These are phyloP conservation scores for Keiferia lycopersicella DNA, from an alignment of 2,888 invertebrate species.

Conservation along the genomic window DNA sequence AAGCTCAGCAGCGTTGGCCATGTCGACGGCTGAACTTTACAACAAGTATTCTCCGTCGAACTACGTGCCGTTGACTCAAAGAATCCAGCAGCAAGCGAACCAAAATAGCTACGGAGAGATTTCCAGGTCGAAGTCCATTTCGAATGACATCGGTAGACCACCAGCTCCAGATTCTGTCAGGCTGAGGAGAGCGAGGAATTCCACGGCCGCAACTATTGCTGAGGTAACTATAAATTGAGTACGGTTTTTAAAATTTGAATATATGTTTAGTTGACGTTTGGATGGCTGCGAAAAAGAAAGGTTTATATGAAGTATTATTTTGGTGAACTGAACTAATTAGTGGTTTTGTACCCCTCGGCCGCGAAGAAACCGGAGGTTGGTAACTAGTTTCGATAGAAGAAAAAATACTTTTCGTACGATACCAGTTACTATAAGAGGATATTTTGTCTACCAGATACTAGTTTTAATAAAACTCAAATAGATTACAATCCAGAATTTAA, in stretches of 20 bases:
- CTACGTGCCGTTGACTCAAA: conserved; percentile 83
- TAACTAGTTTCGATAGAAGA: too few relatives aligned
- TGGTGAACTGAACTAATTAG: too few relatives aligned
- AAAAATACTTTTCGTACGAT: too few relatives aligned
- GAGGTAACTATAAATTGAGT: conserved; percentile 57
- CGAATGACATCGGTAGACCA: conserved; percentile 80
- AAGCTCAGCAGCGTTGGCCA: conserved; percentile 76
- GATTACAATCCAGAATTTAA: too few relatives aligned
- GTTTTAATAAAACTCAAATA: too few relatives aligned
- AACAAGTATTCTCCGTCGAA: conserved; percentile 89
- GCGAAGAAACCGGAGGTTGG: too few relatives aligned
- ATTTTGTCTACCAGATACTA: too few relatives aligned
- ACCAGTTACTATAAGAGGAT: too few relatives aligned
- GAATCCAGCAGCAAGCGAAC: conserved; percentile 56
- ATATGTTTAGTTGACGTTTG: conserved; percentile 36
- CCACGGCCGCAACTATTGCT: conserved; percentile 61
- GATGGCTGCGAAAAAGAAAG: conserved; percentile 50
- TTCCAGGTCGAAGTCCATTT: conserved; percentile 79
- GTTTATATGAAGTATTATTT: too few relatives aligned
- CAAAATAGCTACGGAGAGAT: conserved; percentile 65
- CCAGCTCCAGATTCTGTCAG: conserved; percentile 64
- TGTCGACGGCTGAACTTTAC: conserved; percentile 85
- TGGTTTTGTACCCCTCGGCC: too few relatives aligned
- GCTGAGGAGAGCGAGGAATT: conserved; percentile 60
- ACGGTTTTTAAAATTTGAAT: conserved; percentile 22